Evolutionary conservation across 2,113 vertebrate species (phyloP).

Genomic region (Pipra filicauda): DNA sequence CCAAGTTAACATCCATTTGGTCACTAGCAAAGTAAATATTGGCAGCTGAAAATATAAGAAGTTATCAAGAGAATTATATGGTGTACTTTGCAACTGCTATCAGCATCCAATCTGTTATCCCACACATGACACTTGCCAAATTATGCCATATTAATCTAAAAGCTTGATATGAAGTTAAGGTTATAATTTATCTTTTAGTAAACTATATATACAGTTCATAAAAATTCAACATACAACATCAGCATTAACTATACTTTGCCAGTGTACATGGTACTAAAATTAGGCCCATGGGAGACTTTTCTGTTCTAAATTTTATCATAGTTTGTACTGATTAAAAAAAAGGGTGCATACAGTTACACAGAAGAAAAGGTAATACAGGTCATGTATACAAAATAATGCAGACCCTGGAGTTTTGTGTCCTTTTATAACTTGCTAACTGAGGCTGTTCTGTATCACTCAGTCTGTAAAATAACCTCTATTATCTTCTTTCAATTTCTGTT

Average conservation of each 20-base stretch:
- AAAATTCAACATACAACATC: not conserved
- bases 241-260: not conserved
- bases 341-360: not conserved
- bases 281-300: not conserved
- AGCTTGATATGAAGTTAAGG: not conserved
- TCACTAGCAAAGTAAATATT: not conserved
- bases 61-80: not conserved
- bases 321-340: not conserved
- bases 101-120: not conserved
- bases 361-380: constrained; percentile 15
- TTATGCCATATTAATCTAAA: not conserved
- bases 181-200: not conserved
- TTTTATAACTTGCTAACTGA: not conserved
- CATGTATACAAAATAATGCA: not conserved
- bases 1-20: not conserved
- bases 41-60: not conserved
- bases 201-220: not conserved
- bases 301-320: not conserved
- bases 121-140: not conserved
- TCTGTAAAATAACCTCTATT: not conserved
- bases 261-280: not conserved
- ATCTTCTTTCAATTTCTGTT: not conserved
- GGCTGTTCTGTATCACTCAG: not conserved
- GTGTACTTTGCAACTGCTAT: not conserved
- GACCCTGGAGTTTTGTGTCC: not conserved